Percentiles rank a stretch among this genome's conserved stretches.
Evolutionary conservation across 2,797 vertebrate species (phyloP).

Genomic region (Notamacropus eugenii): DNA sequence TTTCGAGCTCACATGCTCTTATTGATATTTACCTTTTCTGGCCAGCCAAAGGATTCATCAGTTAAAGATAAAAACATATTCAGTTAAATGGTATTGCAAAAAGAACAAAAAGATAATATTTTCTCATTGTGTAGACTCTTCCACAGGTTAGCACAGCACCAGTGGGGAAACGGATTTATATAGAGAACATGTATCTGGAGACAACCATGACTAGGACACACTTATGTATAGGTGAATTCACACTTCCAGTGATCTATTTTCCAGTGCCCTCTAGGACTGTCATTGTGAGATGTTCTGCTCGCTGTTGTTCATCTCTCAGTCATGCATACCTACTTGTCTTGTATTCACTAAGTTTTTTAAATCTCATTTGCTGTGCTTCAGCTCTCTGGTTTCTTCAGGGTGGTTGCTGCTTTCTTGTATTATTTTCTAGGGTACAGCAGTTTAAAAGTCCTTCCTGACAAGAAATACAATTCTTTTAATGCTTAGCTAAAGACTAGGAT

Average conservation of each 20-base stretch:
- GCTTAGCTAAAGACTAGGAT: neutral
- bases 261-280: neutral
- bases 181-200: neutral
- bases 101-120: neutral
- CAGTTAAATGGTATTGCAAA: neutral
- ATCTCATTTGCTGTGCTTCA: neutral
- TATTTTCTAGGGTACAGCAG: neutral
- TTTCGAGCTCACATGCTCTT: neutral
- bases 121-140: neutral
- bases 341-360: neutral
- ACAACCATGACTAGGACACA: neutral
- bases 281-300: neutral
- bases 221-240: neutral
- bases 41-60: neutral
- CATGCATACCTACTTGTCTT: neutral
- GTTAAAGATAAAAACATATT: neutral
- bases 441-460: neutral
- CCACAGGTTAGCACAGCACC: neutral
- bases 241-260: neutral
- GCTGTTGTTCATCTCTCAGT: neutral
- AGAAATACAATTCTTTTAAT: neutral
- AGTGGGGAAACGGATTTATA: neutral
- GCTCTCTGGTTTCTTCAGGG: neutral
- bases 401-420: neutral
- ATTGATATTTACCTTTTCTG: neutral